phyloP scores from a whole-genome alignment of 2,888 invertebrate species.

The Erynnis tages region DNA sequence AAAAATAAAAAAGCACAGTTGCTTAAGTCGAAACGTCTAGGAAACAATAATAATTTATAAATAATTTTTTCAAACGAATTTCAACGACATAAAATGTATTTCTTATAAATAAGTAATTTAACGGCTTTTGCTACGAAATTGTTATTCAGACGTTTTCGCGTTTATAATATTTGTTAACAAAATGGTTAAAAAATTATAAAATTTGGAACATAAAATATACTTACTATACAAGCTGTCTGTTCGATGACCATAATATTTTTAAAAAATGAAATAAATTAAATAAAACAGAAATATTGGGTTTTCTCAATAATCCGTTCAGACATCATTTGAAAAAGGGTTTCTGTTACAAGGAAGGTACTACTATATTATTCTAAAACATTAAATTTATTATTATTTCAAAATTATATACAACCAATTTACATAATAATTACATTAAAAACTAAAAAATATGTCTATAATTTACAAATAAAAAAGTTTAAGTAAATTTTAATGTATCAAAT shows the following conservation, averaged over 20 bases:
- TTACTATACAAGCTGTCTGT: no score
- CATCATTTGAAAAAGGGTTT: constrained; percentile 10
- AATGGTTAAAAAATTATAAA: no score
- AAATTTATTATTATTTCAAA: constrained; percentile 38
- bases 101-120: neutral
- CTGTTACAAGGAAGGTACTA: neutral
- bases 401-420: constrained; percentile 79
- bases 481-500: constrained; percentile 1
- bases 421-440: constrained; percentile 46
- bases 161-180: no score
- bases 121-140: no score
- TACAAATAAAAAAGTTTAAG: constrained; percentile 35
- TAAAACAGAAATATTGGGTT: neutral
- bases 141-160: constrained; percentile 1
- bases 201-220: no score
- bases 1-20: constrained; percentile 4
- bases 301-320: constrained; percentile 3
- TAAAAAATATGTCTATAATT: constrained; percentile 40
- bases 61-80: neutral
- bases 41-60: constrained; percentile 9
- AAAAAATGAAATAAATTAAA: constrained; percentile 9
- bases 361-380: constrained; percentile 20
- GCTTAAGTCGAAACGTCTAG: constrained; percentile 12
- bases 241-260: no score
- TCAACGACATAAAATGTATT: neutral